Percentiles rank a stretch among this genome's conserved stretches.
These are phyloP conservation scores for Heteractis magnifica DNA, from an alignment of 92 coral and sea anemone species.

Conservation along the genomic window DNA sequence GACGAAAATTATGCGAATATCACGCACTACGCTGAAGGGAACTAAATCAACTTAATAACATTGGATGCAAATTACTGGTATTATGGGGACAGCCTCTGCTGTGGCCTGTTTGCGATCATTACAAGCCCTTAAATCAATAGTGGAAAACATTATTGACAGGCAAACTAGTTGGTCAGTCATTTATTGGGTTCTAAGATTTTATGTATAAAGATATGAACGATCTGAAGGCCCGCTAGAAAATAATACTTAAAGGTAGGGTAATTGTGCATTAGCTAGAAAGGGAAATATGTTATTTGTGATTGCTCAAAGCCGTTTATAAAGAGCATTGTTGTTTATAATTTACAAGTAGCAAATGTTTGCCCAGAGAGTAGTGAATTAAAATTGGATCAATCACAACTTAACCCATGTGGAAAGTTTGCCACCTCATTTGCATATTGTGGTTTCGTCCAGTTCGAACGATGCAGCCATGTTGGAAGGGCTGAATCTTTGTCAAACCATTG, in stretches of 20 bases:
- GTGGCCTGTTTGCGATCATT: not conserved
- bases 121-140: not conserved
- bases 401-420: constrained; percentile 10
- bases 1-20: not conserved
- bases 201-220: not conserved
- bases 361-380: not conserved
- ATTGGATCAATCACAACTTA: not conserved
- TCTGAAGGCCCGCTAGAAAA: not conserved
- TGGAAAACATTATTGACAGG: not conserved
- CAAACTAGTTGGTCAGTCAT: not conserved
- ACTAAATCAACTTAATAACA: not conserved
- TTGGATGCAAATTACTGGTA: not conserved
- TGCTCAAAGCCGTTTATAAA: not conserved
- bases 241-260: not conserved
- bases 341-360: constrained; percentile 1
- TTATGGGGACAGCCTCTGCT: not conserved
- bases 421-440: constrained; percentile 8
- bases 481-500: not conserved
- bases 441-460: not conserved
- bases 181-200: no score
- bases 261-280: not conserved
- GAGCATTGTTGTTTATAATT: not conserved
- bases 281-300: not conserved
- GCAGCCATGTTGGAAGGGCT: not conserved
- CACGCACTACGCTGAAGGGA: not conserved